Base-by-base conservation (phyloP, 2,888 invertebrate species). In the Altica lythri region DNA sequence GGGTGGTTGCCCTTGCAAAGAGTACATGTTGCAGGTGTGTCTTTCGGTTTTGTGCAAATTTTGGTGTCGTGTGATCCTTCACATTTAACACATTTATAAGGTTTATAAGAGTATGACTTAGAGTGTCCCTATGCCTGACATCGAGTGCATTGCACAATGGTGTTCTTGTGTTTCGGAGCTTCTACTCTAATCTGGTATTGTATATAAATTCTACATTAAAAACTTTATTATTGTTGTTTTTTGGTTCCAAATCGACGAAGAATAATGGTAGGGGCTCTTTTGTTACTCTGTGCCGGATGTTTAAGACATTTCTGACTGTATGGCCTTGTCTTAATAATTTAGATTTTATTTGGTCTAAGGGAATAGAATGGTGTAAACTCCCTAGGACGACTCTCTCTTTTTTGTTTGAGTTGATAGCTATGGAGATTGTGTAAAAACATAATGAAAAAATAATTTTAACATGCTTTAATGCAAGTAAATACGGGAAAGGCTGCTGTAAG, bases 171-270 rank as follows among this genome's bases (percentile, higher is more conserved):
- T n/a, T 9, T 27, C 27, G 27, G 27, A 27, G 27, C 27, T 27
- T 27, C 27, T 27, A 27, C 27, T 27, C n/a, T 27, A 27, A 27
- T n/a, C 9, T 27, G 27, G 27, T 27, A n/a, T n/a, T n/a, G n/a
- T n/a, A n/a, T n/a, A 22, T 22, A 8, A 22, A 22, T 22, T 22
- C 22, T 5, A 22, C 8, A 22, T 22, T 8, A 22, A 22, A 22
- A 22, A 22, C 22, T 22, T 22, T 22, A 5, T 22, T 22, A 22
- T 22, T 22, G 27, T 27, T 27, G 9, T 30, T 30, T 30, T 30
- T n/a, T 30, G 30, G 30, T 30, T 30, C 30, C 30, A 30, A 30
- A 13, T 30, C 30, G 30, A 30, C 13, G 12, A 30, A 30, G 13
- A 30, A 30, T 30, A 12, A 13, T 13, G 30, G 30, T 30, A 30